Evolutionary conservation across 2,113 vertebrate species (phyloP), one percentile per base, ranked within the genome.

Genomic region (Hemibagrus wyckioides): DNA sequence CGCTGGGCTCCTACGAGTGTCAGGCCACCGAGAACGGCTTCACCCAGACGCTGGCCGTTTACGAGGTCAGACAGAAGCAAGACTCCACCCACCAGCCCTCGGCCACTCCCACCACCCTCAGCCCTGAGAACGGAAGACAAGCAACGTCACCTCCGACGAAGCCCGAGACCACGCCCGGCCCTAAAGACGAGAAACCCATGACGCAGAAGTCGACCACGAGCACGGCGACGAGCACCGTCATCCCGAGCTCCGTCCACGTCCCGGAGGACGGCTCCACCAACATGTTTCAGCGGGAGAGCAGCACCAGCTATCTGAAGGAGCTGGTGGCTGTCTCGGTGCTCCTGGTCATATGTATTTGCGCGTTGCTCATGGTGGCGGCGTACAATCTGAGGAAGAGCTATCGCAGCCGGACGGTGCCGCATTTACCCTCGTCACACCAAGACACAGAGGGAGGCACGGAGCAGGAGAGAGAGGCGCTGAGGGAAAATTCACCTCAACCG

Each of bases 1-100:
- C 95, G 0, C 90, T 95, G 63, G 95, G 95, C 14, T 89, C 88
- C 67, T 95, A 95, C 90, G 63, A 91, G 36, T 96, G 95, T 86
- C 84, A 93, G 83, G 91, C 94, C 30, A 84, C 65, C 1, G 95
- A 96, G 91, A 94, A 94, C 0, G 91, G 91, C 90, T 94, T 92
- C 92, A 91, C 86, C 11, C 94, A 94, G 87, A 92, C 91, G 0
- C 90, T 95, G 84, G 92, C 82, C 11, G 75, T 92, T 36, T 95
- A 94, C 85, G 90, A 93, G 0, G 93, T 96, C 36, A 91, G 83
- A 48, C 93, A 94, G 88, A 93, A 89, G 88, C 92, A 90, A 85
- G 89, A 75, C 82, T 36, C 89, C 9, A 2, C 82, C 3, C 67
- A 84, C 50, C 90, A 84, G 15, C 76, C 89, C 0, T 21, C 73